These are phyloP conservation scores for Agrilus planipennis DNA, from an alignment of 1,140 invertebrate genomes.

Conservation along the genomic window DNA sequence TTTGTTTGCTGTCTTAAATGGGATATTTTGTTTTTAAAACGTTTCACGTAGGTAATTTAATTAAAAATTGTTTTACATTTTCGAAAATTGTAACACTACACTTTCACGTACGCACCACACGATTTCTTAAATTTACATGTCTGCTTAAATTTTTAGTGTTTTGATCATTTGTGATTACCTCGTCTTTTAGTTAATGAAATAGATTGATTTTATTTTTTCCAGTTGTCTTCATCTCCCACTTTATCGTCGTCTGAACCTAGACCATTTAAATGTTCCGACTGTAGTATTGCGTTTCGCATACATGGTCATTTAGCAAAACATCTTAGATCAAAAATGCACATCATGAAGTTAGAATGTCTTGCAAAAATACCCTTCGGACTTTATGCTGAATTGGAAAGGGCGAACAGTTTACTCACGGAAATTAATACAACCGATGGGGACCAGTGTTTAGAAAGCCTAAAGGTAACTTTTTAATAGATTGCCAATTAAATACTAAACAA, in stretches of 20 bases:
- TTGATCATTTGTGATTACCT: too few species aligned
- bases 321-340: slow-evolving; percentile 91
- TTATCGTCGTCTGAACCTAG: slow-evolving; percentile 66
- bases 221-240: slow-evolving; percentile 32
- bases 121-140: too few species aligned
- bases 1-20: too few species aligned
- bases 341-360: slow-evolving; percentile 86
- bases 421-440: slow-evolving; percentile 91
- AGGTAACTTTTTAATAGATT: slow-evolving; percentile 35
- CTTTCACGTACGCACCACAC: too few species aligned
- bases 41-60: too few species aligned
- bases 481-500: background rate
- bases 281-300: slow-evolving; percentile 91
- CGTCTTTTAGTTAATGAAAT: too few species aligned
- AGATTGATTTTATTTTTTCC: slow-evolving; percentile 11
- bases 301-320: slow-evolving; percentile 95
- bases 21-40: too few species aligned
- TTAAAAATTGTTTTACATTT: too few species aligned
- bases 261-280: slow-evolving; percentile 89
- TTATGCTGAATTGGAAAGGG: slow-evolving; percentile 86
- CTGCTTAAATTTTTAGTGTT: too few species aligned
- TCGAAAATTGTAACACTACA: too few species aligned
- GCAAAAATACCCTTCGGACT: slow-evolving; percentile 92
- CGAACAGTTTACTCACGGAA: slow-evolving; percentile 79
- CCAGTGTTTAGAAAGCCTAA: slow-evolving; percentile 77